These are phyloP conservation scores for Cephus nigrinus DNA, from an alignment of 2,888 invertebrate genomes.

Conservation along the genomic window DNA sequence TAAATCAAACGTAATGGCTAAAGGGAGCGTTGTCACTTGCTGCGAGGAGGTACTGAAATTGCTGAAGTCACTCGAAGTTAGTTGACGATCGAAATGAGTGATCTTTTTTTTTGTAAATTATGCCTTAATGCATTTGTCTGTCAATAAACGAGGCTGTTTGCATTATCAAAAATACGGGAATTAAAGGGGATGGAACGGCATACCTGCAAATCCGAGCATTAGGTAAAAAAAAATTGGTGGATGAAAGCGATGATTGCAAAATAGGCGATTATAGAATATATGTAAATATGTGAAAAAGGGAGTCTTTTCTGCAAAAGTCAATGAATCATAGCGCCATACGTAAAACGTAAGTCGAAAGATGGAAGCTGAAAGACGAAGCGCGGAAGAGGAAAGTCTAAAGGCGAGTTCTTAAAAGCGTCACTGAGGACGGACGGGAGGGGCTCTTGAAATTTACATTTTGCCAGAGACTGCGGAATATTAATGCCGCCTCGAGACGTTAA, in stretches of 20 bases:
- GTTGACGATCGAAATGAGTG: neutral
- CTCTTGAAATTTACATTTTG: constrained; percentile 43
- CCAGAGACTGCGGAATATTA: constrained; percentile 39
- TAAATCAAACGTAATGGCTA: neutral
- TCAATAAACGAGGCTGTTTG: no score
- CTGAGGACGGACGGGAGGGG: constrained; percentile 7
- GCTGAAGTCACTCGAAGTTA: neutral
- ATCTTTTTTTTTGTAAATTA: neutral
- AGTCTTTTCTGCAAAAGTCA: neutral
- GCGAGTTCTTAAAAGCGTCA: neutral
- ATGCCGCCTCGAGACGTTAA: constrained; percentile 40
- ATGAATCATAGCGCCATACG: neutral
- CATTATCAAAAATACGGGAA: neutral
- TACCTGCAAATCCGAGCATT: no score
- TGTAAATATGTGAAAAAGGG: neutral
- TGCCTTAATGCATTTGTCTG: neutral
- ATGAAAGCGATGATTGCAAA: neutral
- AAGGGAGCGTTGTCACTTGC: no score
- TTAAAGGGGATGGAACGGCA: neutral
- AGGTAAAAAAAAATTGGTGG: no score
- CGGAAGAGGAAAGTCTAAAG: constrained; percentile 8
- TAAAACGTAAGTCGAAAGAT: constrained; percentile 17
- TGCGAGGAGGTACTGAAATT: neutral
- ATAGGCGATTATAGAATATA: neutral
- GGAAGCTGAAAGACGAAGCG: constrained; percentile 20